Percentiles rank a stretch among this genome's conserved stretches.
phyloP scores from a whole-genome alignment of 2,888 invertebrate genomes.

The Crematogaster levior region DNA sequence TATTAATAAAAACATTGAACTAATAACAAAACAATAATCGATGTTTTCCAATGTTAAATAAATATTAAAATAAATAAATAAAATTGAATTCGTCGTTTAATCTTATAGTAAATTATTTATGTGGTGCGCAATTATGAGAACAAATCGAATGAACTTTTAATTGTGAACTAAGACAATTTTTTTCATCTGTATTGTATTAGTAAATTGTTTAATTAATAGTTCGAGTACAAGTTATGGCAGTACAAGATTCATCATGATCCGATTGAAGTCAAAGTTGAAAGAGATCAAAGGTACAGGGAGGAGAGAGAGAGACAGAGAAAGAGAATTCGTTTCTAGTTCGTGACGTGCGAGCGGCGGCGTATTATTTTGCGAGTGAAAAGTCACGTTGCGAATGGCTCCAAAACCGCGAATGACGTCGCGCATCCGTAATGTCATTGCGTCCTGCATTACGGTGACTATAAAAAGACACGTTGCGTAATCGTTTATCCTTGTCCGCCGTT shows the following conservation, averaged over 20 bases:
- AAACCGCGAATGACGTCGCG: constrained; percentile 40
- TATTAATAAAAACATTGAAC: no score
- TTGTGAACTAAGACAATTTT: not conserved
- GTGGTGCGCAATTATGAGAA: not conserved
- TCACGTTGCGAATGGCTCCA: constrained; percentile 23
- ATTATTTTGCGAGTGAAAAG: constrained; percentile 39
- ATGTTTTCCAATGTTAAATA: no score
- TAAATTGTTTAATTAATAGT: not conserved
- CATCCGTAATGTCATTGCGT: constrained; percentile 40
- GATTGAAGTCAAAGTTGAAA: not conserved
- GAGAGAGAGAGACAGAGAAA: no score
- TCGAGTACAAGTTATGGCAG: no score
- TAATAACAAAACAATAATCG: not conserved
- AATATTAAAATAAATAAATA: not conserved
- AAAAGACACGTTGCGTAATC: constrained; percentile 59
- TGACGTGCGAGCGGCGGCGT: not conserved
- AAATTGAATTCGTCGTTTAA: not conserved
- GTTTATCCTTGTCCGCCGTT: constrained; percentile 17
- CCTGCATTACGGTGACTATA: constrained; percentile 30
- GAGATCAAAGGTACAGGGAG: not conserved
- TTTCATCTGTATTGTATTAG: not conserved
- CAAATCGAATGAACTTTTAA: not conserved
- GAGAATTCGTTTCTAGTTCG: not conserved
- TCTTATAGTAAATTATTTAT: not conserved
- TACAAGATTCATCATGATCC: not conserved